phyloP scores from a whole-genome alignment of 2,888 invertebrate species.

The Lasioglossum zephyrum region DNA sequence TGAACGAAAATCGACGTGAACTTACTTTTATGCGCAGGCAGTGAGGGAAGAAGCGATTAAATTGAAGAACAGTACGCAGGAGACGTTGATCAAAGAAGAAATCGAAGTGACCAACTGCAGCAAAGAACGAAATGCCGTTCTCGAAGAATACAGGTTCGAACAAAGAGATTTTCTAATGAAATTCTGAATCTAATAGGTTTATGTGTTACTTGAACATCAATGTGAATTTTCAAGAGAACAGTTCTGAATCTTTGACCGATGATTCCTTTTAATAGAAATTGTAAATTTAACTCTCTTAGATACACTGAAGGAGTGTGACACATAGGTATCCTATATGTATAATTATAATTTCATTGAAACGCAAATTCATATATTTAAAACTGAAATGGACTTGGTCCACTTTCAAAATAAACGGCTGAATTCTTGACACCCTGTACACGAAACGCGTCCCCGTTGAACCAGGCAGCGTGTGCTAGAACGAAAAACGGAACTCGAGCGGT shows the following conservation, averaged over 20 bases:
- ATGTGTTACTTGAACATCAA: too few species aligned
- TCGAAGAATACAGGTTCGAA: constrained; percentile 83
- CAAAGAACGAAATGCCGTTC: constrained; percentile 86
- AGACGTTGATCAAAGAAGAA: constrained; percentile 89
- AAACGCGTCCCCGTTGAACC: not conserved
- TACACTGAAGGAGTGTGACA: too few species aligned
- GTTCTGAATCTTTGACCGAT: too few species aligned
- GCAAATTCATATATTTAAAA: too few species aligned
- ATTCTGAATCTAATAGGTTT: too few species aligned
- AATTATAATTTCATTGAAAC: too few species aligned
- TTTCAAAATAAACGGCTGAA: too few species aligned
- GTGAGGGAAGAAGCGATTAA: constrained; percentile 91
- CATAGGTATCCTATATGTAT: too few species aligned
- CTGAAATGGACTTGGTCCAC: too few species aligned
- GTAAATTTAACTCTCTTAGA: too few species aligned
- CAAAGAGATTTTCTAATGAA: not conserved
- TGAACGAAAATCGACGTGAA: constrained; percentile 8
- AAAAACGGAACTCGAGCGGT: constrained; percentile 89
- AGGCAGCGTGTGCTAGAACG: constrained; percentile 90
- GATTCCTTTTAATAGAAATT: too few species aligned
- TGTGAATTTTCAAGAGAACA: too few species aligned
- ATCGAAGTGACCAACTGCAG: constrained; percentile 89
- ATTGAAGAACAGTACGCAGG: constrained; percentile 89
- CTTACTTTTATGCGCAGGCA: constrained; percentile 82
- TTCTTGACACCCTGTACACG: not conserved